Base-by-base conservation (phyloP, 1,140 invertebrate genomes). In the Drosophila triauraria region DNA sequence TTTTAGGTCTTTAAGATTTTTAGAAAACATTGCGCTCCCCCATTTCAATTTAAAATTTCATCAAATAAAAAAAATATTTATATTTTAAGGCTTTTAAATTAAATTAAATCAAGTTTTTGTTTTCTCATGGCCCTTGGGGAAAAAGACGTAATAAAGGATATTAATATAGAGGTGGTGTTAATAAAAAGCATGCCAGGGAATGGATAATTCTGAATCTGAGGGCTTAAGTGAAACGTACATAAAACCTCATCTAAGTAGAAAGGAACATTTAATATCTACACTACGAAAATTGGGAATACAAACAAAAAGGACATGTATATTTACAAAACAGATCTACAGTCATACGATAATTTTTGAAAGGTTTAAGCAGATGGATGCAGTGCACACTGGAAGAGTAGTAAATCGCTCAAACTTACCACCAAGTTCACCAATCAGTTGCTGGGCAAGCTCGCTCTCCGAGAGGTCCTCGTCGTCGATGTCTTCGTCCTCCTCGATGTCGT, bases 391-490 rank as follows among this genome's bases (percentile, higher is more conserved):
- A 30, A 17, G 3, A 35, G 9, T 43, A 58, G 15, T 4, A 40
- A 40, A 40, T 32, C 44, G 30, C 12, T 15, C 25, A 53, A 54
- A 90, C 85, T 90, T 61, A 90, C 84, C 84, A 88, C 85, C 81
- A 82, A 90, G 85, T 85, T 90, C 85, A 61, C 85, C 86, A 69
- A 90, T 90, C 51, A 90, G 53, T 69, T 85, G 86, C 56, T 90
- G 81, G 53, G 86, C 91, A 60, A 92, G 75, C 79, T 92, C 91
- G 72, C 80, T 88, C 56, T 92, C 91, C 35, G 86, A 85, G 47
- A 90, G 65, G 38, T 90, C 85, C 48, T 88, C 82, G 48, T 83
- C 81, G 17, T 87, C 83, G n/a, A 90, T 77, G 42, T 90, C 85
- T 47, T 85, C 87, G 61, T 88, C 84, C 38, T 88, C 84, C 43